Conservation (phyloP, 2,113 vertebrate genomes). For the Cyphomyrus discorhynchus region DNA sequence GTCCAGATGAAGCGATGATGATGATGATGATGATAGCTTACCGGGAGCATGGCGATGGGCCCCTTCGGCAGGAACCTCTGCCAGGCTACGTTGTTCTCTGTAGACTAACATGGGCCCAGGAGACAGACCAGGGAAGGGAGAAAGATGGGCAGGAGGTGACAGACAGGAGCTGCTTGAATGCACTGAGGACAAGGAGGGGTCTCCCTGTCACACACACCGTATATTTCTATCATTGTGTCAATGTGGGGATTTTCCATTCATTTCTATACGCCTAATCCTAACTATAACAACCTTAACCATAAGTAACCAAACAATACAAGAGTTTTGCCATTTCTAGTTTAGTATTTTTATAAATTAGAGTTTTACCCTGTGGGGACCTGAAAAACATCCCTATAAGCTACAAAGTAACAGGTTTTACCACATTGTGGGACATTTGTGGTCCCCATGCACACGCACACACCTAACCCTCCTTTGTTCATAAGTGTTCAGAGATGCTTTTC, state of each 20-base stretch:
- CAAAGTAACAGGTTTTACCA: neutral
- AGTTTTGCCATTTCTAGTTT: neutral
- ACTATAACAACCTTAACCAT: neutral
- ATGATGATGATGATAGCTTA: conserved; percentile 49
- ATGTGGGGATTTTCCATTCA: too few relatives aligned
- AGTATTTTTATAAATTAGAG: neutral
- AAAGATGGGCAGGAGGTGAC: neutral
- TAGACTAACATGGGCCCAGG: conserved; percentile 61
- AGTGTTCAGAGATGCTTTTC: neutral
- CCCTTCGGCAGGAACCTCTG: conserved; percentile 94
- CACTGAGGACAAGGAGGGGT: neutral
- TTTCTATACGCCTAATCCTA: neutral
- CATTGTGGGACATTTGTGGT: neutral
- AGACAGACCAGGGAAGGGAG: neutral
- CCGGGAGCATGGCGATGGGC: conserved; percentile 89
- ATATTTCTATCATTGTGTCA: neutral
- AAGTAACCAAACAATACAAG: neutral
- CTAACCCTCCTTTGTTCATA: neutral
- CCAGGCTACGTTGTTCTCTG: conserved; percentile 95
- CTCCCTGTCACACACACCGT: neutral
- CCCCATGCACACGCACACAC: neutral
- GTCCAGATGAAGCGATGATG: neutral
- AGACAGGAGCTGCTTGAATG: neutral
- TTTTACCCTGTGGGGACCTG: neutral
- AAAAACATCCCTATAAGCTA: neutral